Evolutionary conservation across 53 echinoderm and acorn worm genomes (phyloP).

Genomic region (Apostichopus leukothele): DNA sequence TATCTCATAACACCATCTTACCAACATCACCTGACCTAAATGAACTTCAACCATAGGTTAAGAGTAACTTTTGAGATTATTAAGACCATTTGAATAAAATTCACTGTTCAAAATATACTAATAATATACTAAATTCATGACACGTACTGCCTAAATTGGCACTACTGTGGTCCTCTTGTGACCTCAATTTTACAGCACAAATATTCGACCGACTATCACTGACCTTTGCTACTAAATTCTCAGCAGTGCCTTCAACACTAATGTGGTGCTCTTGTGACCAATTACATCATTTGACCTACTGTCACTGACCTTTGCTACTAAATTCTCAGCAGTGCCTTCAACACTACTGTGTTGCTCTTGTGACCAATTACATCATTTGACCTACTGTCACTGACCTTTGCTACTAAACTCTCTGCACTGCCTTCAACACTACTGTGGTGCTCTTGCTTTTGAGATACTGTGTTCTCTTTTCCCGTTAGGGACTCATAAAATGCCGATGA

Average conservation of each 20-base stretch:
- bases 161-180: conserved; percentile 60
- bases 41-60: neutral
- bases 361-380: neutral
- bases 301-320: conserved; percentile 86
- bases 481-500: conserved; percentile 93
- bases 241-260: conserved; percentile 80
- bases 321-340: conserved; percentile 89
- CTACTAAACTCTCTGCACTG: conserved; percentile 96
- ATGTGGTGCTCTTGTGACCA: conserved; percentile 54
- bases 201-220: no score
- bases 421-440: conserved; percentile 74
- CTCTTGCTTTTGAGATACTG: conserved; percentile 53
- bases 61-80: no score
- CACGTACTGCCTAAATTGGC: conserved; percentile 72
- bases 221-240: conserved; percentile 95
- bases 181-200: no score
- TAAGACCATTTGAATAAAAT: no score
- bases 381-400: conserved; percentile 64
- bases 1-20: no score
- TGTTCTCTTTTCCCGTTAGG: conserved; percentile 72
- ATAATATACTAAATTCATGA: conserved; percentile 72
- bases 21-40: conserved; percentile 4
- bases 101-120: no score
- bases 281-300: neutral
- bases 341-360: conserved; percentile 67